phyloP scores from a whole-genome alignment of 2,888 invertebrate species.

The Cataglyphis cursor region DNA sequence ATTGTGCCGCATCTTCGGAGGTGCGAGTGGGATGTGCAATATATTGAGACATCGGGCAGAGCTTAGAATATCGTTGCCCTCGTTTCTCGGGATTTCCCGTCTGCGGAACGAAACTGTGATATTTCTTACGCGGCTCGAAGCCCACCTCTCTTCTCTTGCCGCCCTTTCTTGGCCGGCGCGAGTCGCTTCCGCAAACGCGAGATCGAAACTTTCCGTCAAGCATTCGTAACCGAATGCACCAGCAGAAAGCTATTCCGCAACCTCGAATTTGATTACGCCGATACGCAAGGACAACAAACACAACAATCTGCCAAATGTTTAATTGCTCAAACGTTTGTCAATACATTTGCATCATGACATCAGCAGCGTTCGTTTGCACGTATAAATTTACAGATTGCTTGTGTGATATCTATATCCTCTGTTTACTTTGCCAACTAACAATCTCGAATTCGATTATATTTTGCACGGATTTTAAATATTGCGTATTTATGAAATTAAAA shows the following conservation, averaged over 20 bases:
- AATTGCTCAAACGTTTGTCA: slow-evolving; percentile 40
- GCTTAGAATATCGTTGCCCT: slow-evolving; percentile 78
- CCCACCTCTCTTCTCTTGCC: neutral
- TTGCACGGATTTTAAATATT: slow-evolving; percentile 23
- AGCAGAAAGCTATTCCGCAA: slow-evolving; percentile 30
- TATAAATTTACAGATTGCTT: slow-evolving; percentile 51
- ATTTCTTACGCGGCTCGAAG: slow-evolving; percentile 37
- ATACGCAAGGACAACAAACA: slow-evolving; percentile 26
- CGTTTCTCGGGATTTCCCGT: slow-evolving; percentile 71
- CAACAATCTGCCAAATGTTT: slow-evolving; percentile 50
- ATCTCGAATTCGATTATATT: slow-evolving; percentile 32
- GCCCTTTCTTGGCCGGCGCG: neutral
- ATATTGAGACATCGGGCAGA: slow-evolving; percentile 65
- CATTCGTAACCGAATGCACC: neutral
- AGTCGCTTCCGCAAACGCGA: neutral
- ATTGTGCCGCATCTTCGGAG: slow-evolving; percentile 66
- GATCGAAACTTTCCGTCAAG: neutral
- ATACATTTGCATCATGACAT: slow-evolving; percentile 26
- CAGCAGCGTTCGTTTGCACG: slow-evolving; percentile 27
- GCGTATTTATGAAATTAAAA: slow-evolving; percentile 27
- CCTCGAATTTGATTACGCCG: slow-evolving; percentile 32
- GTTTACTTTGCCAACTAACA: slow-evolving; percentile 44
- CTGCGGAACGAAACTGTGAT: slow-evolving; percentile 52
- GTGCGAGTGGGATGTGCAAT: slow-evolving; percentile 58
- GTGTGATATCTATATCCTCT: slow-evolving; percentile 37